Percentiles rank a stretch among this genome's conserved stretches.
Evolutionary conservation across 2,113 vertebrate genomes (phyloP).

Genomic region (Leptodactylus fuscus): DNA sequence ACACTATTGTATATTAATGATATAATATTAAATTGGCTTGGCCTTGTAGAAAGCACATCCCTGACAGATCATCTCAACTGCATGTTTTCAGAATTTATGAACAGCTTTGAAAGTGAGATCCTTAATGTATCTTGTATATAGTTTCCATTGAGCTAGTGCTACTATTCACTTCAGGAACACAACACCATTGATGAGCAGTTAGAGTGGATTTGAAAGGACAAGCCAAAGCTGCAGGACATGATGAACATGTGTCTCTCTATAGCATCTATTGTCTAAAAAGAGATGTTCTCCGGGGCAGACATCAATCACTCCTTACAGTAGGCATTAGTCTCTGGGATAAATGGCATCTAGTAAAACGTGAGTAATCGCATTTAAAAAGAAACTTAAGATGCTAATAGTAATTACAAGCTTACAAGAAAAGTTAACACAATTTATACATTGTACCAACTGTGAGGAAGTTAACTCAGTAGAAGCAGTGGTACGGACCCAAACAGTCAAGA

Average conservation of each 20-base stretch:
- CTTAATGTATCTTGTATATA: neutral
- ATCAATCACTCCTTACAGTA: neutral
- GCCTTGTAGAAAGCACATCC: neutral
- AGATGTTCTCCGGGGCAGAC: neutral
- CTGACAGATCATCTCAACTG: neutral
- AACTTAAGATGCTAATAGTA: too few relatives aligned
- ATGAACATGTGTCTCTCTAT: neutral
- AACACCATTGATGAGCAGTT: conserved; percentile 3
- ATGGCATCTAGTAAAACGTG: neutral
- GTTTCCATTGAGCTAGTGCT: conserved; percentile 13
- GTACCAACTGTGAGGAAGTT: too few relatives aligned
- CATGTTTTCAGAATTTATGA: neutral
- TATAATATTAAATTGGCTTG: neutral
- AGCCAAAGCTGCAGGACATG: neutral
- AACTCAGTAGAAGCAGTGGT: too few relatives aligned
- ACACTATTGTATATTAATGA: too few relatives aligned
- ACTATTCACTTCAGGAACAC: conserved; percentile 8
- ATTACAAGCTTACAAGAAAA: too few relatives aligned
- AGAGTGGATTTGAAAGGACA: neutral
- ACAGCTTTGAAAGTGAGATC: neutral
- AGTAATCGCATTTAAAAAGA: neutral
- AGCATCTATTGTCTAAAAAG: neutral
- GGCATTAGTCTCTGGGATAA: neutral
- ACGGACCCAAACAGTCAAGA: too few relatives aligned
- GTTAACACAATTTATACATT: too few relatives aligned